Evolutionary conservation across 2,113 vertebrate species (phyloP).

Genomic region (Ia io): DNA sequence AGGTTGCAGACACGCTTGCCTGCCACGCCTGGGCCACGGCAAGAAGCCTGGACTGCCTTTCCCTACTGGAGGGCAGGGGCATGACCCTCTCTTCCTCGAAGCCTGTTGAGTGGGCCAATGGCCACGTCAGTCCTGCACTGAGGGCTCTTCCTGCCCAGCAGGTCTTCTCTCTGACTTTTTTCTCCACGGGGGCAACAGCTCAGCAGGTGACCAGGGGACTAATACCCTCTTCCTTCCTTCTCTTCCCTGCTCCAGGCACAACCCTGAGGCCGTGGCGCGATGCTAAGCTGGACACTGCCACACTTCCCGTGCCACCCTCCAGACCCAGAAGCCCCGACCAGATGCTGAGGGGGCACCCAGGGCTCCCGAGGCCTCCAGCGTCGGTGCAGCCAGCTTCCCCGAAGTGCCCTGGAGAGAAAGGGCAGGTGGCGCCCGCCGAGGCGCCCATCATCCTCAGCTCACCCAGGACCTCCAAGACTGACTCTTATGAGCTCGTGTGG

Average conservation of each 20-base stretch:
- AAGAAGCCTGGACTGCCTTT: background rate
- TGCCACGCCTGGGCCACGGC: accelerated
- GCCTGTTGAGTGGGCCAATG: background rate
- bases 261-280: conserved; percentile 38
- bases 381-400: conserved; percentile 75
- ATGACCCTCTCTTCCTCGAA: background rate
- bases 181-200: background rate
- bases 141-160: background rate
- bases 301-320: conserved; percentile 47
- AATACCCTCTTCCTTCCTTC: background rate
- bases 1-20: background rate
- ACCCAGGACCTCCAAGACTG: conserved; percentile 93
- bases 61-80: background rate
- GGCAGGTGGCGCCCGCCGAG: conserved; percentile 86
- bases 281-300: background rate
- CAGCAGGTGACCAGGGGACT: background rate
- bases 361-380: conserved; percentile 74
- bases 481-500: conserved; percentile 96
- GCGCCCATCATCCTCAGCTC: conserved; percentile 96
- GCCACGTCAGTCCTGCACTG: background rate
- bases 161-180: background rate
- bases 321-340: conserved; percentile 83
- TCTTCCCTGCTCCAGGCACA: conserved; percentile 68
- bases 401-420: conserved; percentile 84
- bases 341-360: conserved; percentile 81